Evolutionary conservation across 2,113 vertebrate genomes (phyloP).

Genomic region (Solea solea): DNA sequence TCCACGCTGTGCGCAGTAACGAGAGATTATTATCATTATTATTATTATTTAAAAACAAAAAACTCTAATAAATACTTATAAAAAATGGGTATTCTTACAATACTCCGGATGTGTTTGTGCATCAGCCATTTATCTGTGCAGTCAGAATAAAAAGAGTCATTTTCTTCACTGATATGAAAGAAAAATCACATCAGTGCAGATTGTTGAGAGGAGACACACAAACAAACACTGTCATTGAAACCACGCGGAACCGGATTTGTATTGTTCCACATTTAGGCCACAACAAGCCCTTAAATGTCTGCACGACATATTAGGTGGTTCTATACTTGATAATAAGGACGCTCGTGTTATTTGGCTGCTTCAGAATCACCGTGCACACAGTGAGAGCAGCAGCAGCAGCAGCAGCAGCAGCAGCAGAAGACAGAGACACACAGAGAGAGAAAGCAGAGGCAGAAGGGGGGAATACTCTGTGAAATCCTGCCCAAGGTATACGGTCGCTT

Average conservation of each 20-base stretch:
- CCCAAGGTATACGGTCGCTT: conserved; percentile 97
- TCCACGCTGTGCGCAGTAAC: too few relatives aligned
- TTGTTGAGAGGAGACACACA: not conserved
- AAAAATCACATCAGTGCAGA: not conserved
- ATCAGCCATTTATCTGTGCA: too few relatives aligned
- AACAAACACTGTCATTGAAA: not conserved
- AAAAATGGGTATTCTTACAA: too few relatives aligned
- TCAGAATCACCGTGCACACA: conserved; percentile 19
- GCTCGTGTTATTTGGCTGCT: not conserved
- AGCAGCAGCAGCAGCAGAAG: conserved; percentile 40
- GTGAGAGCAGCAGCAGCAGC: conserved; percentile 43
- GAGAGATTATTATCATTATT: too few relatives aligned
- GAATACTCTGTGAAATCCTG: conserved; percentile 94
- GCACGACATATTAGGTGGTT: not conserved
- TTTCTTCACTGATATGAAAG: not conserved
- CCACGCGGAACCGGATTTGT: not conserved
- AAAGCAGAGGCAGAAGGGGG: conserved; percentile 61
- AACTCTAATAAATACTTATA: too few relatives aligned
- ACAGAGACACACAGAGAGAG: conserved; percentile 54
- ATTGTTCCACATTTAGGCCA: not conserved
- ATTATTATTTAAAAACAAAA: too few relatives aligned
- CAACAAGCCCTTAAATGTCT: not conserved
- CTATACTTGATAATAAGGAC: not conserved
- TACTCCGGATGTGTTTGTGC: too few relatives aligned
- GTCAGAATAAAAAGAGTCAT: too few relatives aligned